Percentiles rank a stretch among this genome's conserved stretches.
Evolutionary conservation across 1,140 invertebrate species (phyloP).

Genomic region (Euwallacea similis): DNA sequence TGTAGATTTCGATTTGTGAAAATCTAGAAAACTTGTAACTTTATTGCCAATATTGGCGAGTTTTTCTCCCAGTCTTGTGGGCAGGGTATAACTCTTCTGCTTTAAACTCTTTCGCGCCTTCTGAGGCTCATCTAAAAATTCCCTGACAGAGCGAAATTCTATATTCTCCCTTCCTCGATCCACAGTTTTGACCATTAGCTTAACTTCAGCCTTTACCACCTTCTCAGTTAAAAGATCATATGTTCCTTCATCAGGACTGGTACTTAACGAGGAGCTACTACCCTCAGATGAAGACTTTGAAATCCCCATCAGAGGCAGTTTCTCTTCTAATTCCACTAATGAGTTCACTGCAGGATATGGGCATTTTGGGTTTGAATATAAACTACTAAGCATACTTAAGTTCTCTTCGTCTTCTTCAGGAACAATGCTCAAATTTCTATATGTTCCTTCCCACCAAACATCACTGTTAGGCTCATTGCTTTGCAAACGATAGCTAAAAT

Average conservation of each 20-base stretch:
- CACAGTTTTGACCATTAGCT: constrained; percentile 58
- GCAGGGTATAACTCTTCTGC: constrained; percentile 41
- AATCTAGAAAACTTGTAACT: constrained; percentile 39
- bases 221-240: constrained; percentile 41
- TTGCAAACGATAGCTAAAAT: constrained; percentile 37
- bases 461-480: constrained; percentile 35
- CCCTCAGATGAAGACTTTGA: no score
- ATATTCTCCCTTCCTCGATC: constrained; percentile 58
- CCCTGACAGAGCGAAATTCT: constrained; percentile 58
- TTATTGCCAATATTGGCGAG: constrained; percentile 40
- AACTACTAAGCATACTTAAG: constrained; percentile 37
- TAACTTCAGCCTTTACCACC: constrained; percentile 56
- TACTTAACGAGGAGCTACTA: not conserved
- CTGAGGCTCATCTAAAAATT: constrained; percentile 52
- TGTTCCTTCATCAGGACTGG: constrained; percentile 42
- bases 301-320: no score
- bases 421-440: constrained; percentile 52
- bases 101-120: constrained; percentile 10
- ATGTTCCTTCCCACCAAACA: constrained; percentile 54
- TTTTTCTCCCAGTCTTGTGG: constrained; percentile 35
- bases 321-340: constrained; percentile 14
- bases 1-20: constrained; percentile 36
- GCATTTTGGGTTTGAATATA: constrained; percentile 32
- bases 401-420: constrained; percentile 53
- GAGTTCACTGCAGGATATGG: constrained; percentile 14